Base-by-base conservation (phyloP, 2,113 vertebrate genomes). In the Centropus unirufus region DNA sequence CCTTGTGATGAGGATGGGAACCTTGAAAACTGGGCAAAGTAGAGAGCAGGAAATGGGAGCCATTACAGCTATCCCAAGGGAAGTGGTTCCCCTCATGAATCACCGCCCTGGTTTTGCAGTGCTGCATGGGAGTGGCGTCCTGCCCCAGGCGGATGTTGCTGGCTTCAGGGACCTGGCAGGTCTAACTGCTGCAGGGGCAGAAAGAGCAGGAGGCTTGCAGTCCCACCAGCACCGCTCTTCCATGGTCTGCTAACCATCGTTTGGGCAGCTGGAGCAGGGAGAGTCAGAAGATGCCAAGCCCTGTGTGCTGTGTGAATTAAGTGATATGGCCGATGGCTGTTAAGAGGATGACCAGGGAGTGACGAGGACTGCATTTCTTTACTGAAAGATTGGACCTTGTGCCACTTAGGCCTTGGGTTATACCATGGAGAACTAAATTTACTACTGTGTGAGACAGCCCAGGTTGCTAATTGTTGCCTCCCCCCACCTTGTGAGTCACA, bases 11-110 rank as follows among this genome's bases (percentile, higher is more conserved):
- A 82, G 83, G 57, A 86, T 87, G 92, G 77, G 89, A 94, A 89
- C 94, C 73, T 95, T 93, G 91, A 96, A 81, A 91, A 68, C 63
- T 23, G 74, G 76, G 86, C 82, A 96, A 73, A 81, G 83, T 87
- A 89, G 63, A 47, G 86, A 78, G 92, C 95, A 96, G 96, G 96
- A 97, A 97, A 97, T 92, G 76, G 80, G 89, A 93, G 83, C 96
- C 94, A 97, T 97, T 97, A 94, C 34, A 73, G 69, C 64, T 91
- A 30, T 94, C 91, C 92, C 89, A 95, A 89, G 94, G 96, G 96
- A 97, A 96, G 92, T 97, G 94, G 94, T 91, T 97, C 92, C 94
- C 75, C 73, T 61, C 2, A 8, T 97, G 96, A 97, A 78, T 96
- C 96, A 97, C 83, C 84, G 86, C 32, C 66, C 87, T 91, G 93